Evolutionary conservation across 2,113 vertebrate species (phyloP).

Genomic region (Podiceps cristatus): DNA sequence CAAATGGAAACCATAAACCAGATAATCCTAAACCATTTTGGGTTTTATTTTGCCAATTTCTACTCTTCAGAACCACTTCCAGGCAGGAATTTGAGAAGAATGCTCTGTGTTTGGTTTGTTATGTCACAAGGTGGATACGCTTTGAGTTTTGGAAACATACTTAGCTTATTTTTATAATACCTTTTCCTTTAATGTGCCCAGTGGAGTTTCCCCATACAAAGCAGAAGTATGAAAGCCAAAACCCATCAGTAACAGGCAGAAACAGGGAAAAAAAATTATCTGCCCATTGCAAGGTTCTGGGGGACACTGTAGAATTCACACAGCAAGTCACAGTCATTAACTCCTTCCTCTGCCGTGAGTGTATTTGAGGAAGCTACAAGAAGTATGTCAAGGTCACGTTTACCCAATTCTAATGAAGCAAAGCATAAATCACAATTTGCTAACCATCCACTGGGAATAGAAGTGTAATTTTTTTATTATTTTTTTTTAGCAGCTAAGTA

Average conservation of each 20-base stretch:
- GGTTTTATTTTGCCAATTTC: background rate
- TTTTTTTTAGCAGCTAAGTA: slow-evolving; percentile 55
- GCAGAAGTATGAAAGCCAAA: background rate
- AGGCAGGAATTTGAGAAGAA: background rate
- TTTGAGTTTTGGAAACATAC: background rate
- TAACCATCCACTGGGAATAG: slow-evolving; percentile 55
- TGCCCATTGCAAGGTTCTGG: background rate
- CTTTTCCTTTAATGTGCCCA: background rate
- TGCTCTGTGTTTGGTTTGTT: background rate
- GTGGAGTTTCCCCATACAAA: background rate
- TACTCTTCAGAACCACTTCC: background rate
- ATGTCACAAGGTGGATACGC: background rate
- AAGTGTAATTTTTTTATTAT: slow-evolving; percentile 6
- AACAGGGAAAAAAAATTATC: background rate
- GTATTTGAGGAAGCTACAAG: slow-evolving; percentile 19
- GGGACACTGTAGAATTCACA: background rate
- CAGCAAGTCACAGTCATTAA: background rate
- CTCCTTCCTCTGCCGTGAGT: background rate
- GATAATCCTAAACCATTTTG: background rate
- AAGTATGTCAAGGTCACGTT: slow-evolving; percentile 69
- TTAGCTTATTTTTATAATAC: background rate
- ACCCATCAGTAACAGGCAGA: background rate
- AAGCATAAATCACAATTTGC: slow-evolving; percentile 69
- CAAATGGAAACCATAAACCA: background rate
- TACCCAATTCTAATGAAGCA: slow-evolving; percentile 59